These are phyloP conservation scores for Bombus balteatus DNA, from an alignment of 1,140 invertebrate genomes.

Conservation along the genomic window DNA sequence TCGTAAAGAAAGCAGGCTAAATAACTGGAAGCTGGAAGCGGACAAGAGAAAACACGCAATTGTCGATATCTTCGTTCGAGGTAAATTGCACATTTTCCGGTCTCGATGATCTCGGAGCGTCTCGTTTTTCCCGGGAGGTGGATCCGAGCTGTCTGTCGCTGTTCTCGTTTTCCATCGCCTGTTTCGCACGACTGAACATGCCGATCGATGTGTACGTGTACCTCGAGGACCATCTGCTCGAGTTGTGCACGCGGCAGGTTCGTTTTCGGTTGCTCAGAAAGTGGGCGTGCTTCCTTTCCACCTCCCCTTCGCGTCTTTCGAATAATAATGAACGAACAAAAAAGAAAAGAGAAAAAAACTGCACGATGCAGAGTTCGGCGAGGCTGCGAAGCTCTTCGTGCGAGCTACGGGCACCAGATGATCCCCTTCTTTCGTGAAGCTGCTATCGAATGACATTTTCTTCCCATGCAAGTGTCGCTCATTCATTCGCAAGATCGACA, in stretches of 20 bases:
- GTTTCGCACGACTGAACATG: conserved; percentile 50
- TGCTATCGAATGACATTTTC: conserved; percentile 62
- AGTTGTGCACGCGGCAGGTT: conserved; percentile 62
- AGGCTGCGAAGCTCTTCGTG: conserved; percentile 20
- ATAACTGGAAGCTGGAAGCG: not conserved
- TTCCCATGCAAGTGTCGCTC: conserved; percentile 50
- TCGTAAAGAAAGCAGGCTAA: not conserved
- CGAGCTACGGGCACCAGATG: not conserved
- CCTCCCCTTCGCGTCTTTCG: conserved; percentile 33
- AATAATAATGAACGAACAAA: conserved; percentile 20
- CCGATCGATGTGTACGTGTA: conserved; percentile 40
- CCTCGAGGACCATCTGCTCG: conserved; percentile 73
- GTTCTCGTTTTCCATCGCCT: conserved; percentile 7
- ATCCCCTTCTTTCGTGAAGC: conserved; percentile 1
- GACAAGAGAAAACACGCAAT: not conserved
- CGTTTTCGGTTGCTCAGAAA: conserved; percentile 58
- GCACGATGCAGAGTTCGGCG: conserved; percentile 18
- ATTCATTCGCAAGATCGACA: conserved; percentile 19
- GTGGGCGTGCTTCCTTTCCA: conserved; percentile 68
- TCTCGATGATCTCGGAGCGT: not conserved
- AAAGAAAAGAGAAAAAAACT: conserved; percentile 37
- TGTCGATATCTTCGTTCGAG: not conserved
- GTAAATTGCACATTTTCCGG: conserved; percentile 12
- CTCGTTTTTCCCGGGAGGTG: conserved; percentile 50
- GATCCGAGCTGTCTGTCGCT: conserved; percentile 38